Evolutionary conservation across 1,140 invertebrate genomes (phyloP).

Genomic region (Antheraea pernyi): DNA sequence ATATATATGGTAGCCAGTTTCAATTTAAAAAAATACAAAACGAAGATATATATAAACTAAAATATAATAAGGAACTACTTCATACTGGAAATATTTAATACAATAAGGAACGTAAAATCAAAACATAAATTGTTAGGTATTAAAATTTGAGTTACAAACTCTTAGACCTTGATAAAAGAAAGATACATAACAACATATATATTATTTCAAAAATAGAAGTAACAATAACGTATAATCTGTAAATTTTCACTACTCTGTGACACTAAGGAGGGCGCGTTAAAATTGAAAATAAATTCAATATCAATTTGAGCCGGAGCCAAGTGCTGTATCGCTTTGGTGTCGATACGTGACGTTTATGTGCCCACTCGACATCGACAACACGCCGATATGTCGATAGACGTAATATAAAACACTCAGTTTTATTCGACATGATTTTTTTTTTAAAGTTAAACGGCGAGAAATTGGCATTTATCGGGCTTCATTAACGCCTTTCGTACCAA

Average conservation of each 20-base stretch:
- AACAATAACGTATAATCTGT: constrained; percentile 22
- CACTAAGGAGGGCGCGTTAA: constrained; percentile 74
- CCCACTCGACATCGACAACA: constrained; percentile 52
- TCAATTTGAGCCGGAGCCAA: constrained; percentile 77
- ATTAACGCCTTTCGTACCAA: constrained; percentile 2
- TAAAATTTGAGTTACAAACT: no score
- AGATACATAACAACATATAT: no score
- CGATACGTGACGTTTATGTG: constrained; percentile 67
- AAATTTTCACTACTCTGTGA: constrained; percentile 37
- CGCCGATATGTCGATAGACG: not conserved
- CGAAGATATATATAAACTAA: no score
- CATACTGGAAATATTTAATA: no score
- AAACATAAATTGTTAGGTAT: no score
- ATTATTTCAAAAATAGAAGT: no score
- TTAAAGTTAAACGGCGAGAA: not conserved
- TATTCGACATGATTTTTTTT: constrained; percentile 9
- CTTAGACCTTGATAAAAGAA: no score
- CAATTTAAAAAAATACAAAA: no score
- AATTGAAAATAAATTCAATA: constrained; percentile 79
- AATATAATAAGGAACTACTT: no score
- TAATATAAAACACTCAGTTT: not conserved
- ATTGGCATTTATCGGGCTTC: constrained; percentile 10
- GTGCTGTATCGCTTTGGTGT: constrained; percentile 56
- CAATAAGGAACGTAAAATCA: no score
- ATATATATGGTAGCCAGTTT: no score